Evolutionary conservation across 2,888 invertebrate genomes (phyloP).

Genomic region (Venustoraphidia nigricollis): DNA sequence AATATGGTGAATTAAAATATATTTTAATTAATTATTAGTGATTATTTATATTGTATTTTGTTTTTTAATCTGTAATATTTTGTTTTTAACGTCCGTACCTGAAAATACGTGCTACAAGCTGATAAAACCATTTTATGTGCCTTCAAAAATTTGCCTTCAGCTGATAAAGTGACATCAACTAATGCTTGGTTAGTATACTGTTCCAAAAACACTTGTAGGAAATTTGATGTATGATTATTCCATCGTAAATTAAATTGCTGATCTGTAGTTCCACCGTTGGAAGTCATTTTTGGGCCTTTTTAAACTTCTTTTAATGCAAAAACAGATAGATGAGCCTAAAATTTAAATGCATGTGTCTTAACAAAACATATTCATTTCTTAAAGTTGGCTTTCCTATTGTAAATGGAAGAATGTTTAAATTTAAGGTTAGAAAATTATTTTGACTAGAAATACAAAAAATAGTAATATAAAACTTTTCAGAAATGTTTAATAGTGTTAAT

Average conservation of each 20-base stretch:
- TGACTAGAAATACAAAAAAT: no score
- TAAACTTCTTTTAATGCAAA: no score
- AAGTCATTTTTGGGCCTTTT: not conserved
- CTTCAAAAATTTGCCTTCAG: conserved; percentile 30
- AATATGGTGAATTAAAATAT: not conserved
- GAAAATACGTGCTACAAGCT: conserved; percentile 32
- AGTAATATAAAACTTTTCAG: no score
- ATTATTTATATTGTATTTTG: no score
- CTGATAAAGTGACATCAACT: conserved; percentile 32
- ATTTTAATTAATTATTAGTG: not conserved
- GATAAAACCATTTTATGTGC: conserved; percentile 34
- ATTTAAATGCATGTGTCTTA: no score
- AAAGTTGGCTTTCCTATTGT: no score
- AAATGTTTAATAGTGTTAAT: no score
- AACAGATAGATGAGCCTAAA: no score
- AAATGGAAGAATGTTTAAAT: no score
- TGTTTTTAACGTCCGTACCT: conserved; percentile 18
- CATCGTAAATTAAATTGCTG: conserved; percentile 31
- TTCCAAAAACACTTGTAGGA: conserved; percentile 29
- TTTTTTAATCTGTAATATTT: not conserved
- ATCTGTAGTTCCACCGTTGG: conserved; percentile 7
- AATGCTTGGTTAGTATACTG: conserved; percentile 27
- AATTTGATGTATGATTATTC: conserved; percentile 33
- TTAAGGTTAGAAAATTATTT: no score
- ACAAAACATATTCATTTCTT: no score